Evolutionary conservation across 2,888 invertebrate genomes (phyloP).

Genomic region (Amphipyra tragopoginis): DNA sequence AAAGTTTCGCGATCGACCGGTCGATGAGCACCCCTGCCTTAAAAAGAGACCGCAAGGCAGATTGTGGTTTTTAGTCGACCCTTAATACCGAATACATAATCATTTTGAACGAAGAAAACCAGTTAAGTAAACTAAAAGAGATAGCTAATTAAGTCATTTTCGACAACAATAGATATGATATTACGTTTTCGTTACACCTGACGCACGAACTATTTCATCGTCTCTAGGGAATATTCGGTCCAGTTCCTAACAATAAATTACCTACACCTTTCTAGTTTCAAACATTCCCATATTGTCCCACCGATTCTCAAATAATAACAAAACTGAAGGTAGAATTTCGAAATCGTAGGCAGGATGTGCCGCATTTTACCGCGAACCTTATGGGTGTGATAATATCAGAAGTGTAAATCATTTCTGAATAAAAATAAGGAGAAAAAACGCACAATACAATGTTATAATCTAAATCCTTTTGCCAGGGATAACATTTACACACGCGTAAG

Average conservation of each 20-base stretch:
- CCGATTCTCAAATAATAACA: too few relatives aligned
- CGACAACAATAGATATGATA: too few relatives aligned
- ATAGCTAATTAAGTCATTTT: background rate
- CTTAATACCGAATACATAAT: too few relatives aligned
- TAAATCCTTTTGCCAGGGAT: conserved; percentile 7
- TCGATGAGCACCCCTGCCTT: too few relatives aligned
- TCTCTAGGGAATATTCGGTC: conserved; percentile 6
- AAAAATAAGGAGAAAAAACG: background rate
- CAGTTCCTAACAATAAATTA: too few relatives aligned
- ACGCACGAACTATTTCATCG: background rate
- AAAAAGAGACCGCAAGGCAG: conserved; percentile 2
- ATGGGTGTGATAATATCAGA: background rate
- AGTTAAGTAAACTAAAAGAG: too few relatives aligned
- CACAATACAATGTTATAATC: background rate
- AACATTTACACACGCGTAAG: conserved; percentile 4
- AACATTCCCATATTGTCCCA: too few relatives aligned
- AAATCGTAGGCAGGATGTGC: background rate
- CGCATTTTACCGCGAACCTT: too few relatives aligned
- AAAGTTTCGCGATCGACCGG: too few relatives aligned
- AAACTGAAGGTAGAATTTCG: background rate
- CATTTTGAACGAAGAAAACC: too few relatives aligned
- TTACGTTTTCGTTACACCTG: too few relatives aligned
- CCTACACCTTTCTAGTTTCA: too few relatives aligned
- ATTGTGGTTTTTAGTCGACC: background rate
- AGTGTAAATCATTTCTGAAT: background rate